These are phyloP conservation scores for Tenthredo mesomela DNA, from an alignment of 2,888 invertebrate species.

Conservation along the genomic window DNA sequence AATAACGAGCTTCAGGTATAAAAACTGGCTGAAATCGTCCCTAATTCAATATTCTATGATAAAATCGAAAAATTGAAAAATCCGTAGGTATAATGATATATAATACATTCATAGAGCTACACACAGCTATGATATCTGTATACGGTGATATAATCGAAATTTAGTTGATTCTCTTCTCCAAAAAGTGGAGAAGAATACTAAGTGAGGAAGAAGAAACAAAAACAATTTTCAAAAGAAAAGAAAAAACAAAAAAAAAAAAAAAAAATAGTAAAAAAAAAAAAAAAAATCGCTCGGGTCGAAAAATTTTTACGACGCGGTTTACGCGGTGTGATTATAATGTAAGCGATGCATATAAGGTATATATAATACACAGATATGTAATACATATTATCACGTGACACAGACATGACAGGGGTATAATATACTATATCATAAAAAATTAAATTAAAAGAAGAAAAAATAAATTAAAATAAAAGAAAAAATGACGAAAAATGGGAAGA, in stretches of 20 bases:
- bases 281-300: constrained; percentile 32
- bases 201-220: not conserved
- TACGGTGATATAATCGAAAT: not conserved
- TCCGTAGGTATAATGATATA: not conserved
- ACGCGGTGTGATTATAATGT: constrained; percentile 53
- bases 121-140: not conserved
- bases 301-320: not conserved
- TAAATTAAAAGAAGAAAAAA: constrained; percentile 55
- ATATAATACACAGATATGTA: constrained; percentile 35
- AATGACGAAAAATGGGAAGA: constrained; percentile 52
- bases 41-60: not conserved
- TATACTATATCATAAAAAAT: constrained; percentile 53
- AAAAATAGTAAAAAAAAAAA: constrained; percentile 35
- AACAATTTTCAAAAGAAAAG: constrained; percentile 39
- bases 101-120: not conserved
- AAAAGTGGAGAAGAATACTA: not conserved
- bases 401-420: constrained; percentile 26
- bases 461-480: not conserved
- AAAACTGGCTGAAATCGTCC: no score
- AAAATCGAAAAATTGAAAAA: not conserved
- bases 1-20: not conserved
- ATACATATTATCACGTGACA: constrained; percentile 47
- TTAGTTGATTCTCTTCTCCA: not conserved
- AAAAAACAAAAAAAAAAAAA: constrained; percentile 43
- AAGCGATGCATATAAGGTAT: constrained; percentile 54